Base-by-base conservation (phyloP, 2,113 vertebrate genomes). In the Prionailurus viverrinus region DNA sequence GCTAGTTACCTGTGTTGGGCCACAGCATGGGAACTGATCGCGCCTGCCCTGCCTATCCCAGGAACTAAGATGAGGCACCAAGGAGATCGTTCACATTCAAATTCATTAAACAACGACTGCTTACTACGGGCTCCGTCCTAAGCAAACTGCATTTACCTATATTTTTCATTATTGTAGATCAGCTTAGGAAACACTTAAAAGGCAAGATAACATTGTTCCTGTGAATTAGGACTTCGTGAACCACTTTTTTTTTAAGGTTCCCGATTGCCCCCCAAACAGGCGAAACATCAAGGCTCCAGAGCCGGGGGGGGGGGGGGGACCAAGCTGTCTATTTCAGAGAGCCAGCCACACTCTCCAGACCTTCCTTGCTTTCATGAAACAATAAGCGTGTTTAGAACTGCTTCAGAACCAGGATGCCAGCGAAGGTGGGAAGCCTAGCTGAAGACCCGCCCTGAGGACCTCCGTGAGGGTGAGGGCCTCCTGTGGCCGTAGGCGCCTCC, bases 401-500 rank as follows among this genome's bases (percentile, higher is more conserved):
- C 36, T 76, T 58, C 23, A 39, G 51, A 39, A 53, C n/a, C 18
- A 80, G 25, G 76, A 41, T 18, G 12, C 48, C 48, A 8, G 36
- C n/a, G 51, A 81, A 80, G 31, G 7, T 0, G 16, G 21, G 66
- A 51, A 29, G 39, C 27, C 58, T 36, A 3, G 58, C 3, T 7
- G 51, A 58, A 85, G 65, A 0, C 27, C 45, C 27, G 1, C 25
- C 14, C 6, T 19, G 25, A 31, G 10, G 13, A 51, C 66, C n/a
- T 74, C 55, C 58, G 23, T 0, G 1, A 63, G n/a, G 6, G 8
- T 9, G 41, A 51, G 21, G 10, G 27, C 36, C 41, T 76, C 31
- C 5, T 0, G 3, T 3, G 61, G 39, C 66, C 4, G 21, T 4
- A 15, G 39, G 8, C 4, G 8, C 58, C 48, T 36, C 63, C 12